Evolutionary conservation across 2,797 vertebrate species (phyloP).

Genomic region (Malacoctenus gilli): DNA sequence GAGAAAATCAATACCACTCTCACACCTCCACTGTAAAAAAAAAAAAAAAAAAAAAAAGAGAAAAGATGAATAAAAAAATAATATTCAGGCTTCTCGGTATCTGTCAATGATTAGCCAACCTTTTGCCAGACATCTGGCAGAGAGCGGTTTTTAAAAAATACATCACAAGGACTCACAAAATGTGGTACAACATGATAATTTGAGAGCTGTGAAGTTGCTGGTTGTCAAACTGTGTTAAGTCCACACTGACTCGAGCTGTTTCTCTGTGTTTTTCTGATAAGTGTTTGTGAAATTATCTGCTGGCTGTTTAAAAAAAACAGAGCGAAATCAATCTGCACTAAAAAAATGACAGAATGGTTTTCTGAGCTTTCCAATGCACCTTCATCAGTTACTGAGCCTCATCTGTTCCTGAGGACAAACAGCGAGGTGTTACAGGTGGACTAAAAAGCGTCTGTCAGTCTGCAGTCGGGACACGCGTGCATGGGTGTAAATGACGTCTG

Average conservation of each 20-base stretch:
- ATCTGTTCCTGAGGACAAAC: neutral
- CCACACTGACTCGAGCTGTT: neutral
- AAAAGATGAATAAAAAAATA: too few species aligned
- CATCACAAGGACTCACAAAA: neutral
- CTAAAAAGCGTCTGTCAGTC: too few species aligned
- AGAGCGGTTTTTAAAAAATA: neutral
- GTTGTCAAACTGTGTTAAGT: slow-evolving; percentile 4
- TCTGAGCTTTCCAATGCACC: neutral
- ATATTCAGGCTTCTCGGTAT: too few species aligned
- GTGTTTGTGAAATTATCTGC: neutral
- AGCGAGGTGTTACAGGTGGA: neutral
- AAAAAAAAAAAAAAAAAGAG: too few species aligned
- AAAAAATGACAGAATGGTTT: neutral
- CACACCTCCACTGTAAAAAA: neutral
- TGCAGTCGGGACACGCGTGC: neutral
- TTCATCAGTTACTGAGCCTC: neutral
- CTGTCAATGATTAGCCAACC: too few species aligned
- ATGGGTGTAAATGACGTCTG: slow-evolving; percentile 1
- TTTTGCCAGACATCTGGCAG: too few species aligned
- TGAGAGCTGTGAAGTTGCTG: neutral
- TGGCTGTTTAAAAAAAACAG: neutral
- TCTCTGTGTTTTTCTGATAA: neutral
- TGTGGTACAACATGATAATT: neutral
- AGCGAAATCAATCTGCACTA: too few species aligned
- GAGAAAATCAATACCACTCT: neutral